Conservation (phyloP, 2,797 vertebrate species). For the Florisuga fusca region DNA sequence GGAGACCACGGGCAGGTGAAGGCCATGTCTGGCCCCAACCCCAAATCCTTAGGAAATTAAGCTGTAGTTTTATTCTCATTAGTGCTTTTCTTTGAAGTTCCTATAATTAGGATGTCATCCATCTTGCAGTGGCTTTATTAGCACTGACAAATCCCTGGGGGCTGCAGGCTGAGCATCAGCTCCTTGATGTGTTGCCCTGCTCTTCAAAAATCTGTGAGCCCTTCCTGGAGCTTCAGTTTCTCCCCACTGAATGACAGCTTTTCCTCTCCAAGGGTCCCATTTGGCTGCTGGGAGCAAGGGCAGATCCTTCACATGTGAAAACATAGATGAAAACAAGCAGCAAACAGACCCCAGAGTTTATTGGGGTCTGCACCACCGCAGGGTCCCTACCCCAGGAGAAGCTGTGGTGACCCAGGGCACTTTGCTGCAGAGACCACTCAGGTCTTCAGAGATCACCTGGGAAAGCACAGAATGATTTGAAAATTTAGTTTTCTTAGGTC, state of each 20-base stretch:
- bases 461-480: background rate
- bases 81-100: background rate
- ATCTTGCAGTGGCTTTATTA: background rate
- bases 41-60: background rate
- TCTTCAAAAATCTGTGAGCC: background rate
- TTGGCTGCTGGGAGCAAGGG: background rate
- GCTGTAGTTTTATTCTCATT: background rate
- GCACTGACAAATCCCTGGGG: background rate
- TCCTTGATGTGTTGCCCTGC: rapidly evolving
- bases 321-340: background rate
- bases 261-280: background rate
- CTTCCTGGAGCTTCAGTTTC: background rate
- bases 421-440: background rate
- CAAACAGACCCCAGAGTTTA: background rate
- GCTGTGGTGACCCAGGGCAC: background rate
- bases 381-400: background rate
- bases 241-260: background rate
- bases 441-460: background rate
- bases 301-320: background rate
- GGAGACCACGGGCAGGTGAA: background rate
- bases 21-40: background rate
- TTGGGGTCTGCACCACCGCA: background rate
- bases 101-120: background rate
- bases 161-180: background rate
- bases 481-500: too few species aligned